phyloP scores from a whole-genome alignment of 1,140 invertebrate genomes.

The Drosophila rufa region DNA sequence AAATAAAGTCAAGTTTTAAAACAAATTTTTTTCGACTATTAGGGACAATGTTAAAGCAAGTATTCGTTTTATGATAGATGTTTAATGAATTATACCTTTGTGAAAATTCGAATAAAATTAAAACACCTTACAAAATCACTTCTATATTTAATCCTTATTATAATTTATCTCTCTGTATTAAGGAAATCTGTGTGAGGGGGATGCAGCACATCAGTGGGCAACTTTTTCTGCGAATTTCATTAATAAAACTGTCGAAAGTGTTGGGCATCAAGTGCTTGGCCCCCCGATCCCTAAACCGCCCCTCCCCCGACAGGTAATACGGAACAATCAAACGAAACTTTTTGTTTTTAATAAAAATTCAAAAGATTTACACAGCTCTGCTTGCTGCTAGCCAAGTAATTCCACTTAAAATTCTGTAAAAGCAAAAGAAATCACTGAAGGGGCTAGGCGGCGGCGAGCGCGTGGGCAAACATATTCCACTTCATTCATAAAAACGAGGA shows the following conservation, averaged over 20 bases:
- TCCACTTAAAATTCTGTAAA: conserved; percentile 79
- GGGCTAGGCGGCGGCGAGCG: not conserved
- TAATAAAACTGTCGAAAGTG: conserved; percentile 83
- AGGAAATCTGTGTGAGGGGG: conserved; percentile 21
- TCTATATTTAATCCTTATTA: not conserved
- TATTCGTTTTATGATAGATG: no score
- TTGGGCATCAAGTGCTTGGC: conserved; percentile 48
- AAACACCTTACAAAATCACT: no score
- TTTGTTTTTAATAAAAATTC: conserved; percentile 83
- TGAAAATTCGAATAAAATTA: no score
- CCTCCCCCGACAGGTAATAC: conserved; percentile 37
- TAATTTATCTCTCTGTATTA: conserved; percentile 5
- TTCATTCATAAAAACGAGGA: conserved; percentile 73
- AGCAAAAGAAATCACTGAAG: conserved; percentile 4
- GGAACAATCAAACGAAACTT: conserved; percentile 75
- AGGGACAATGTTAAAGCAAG: no score
- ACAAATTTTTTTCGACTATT: no score
- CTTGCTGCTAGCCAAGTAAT: conserved; percentile 54
- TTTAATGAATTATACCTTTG: no score
- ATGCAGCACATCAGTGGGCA: conserved; percentile 57
- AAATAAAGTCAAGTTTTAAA: not conserved
- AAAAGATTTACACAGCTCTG: conserved; percentile 76
- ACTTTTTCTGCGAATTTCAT: conserved; percentile 79
- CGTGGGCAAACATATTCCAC: conserved; percentile 19
- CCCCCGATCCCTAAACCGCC: not conserved